phyloP scores from a whole-genome alignment of 2,888 invertebrate species.

The Noctua janthe region DNA sequence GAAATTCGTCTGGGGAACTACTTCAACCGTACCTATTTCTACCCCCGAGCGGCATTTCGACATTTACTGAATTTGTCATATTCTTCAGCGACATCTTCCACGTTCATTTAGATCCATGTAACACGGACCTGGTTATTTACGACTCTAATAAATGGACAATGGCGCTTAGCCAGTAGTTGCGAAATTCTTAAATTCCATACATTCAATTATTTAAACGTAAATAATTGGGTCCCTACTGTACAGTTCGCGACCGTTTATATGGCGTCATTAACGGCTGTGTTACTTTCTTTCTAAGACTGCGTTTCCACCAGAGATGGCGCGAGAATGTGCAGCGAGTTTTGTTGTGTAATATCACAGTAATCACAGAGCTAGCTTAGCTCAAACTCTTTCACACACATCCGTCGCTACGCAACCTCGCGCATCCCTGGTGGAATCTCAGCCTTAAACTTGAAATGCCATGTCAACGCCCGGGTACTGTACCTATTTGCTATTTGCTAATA shows the following conservation, averaged over 20 bases:
- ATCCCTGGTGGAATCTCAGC: not conserved
- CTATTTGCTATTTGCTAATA: conserved; percentile 20
- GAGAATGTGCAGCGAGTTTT: not conserved
- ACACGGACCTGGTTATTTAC: not conserved
- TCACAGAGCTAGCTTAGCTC: not conserved
- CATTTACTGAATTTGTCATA: not conserved
- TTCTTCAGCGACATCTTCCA: not conserved
- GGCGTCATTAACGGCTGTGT: not conserved
- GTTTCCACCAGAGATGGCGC: not conserved
- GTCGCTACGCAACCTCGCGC: not conserved
- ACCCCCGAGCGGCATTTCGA: not conserved
- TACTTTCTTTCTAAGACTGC: not conserved
- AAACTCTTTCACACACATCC: not conserved
- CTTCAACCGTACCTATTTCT: not conserved
- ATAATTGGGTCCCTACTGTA: not conserved
- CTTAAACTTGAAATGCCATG: not conserved
- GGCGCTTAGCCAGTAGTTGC: not conserved
- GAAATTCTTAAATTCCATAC: not conserved
- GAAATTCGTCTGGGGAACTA: not conserved
- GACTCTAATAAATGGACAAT: not conserved
- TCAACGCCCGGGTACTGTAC: not conserved
- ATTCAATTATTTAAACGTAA: not conserved
- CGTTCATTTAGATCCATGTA: conserved; percentile 7
- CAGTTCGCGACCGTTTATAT: not conserved
- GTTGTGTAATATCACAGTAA: not conserved